These are phyloP conservation scores for Sebastes minor DNA, from an alignment of 2,797 vertebrate species.

Conservation along the genomic window DNA sequence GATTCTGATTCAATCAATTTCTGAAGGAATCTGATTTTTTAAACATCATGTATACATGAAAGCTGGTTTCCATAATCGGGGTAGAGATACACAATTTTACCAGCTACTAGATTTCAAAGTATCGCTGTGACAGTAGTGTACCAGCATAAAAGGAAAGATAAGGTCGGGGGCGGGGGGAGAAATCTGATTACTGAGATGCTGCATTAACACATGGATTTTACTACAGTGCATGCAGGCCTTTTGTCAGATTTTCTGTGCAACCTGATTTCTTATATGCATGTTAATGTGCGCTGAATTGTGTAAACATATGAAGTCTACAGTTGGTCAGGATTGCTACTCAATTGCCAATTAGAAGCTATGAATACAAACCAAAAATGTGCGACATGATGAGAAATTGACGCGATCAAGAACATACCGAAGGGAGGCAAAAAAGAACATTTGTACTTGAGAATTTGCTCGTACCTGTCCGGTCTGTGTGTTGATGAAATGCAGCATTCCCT, in stretches of 20 bases:
- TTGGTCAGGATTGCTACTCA: not conserved
- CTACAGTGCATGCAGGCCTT: not conserved
- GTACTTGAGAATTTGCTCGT: not conserved
- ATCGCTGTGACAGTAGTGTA: not conserved
- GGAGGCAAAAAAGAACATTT: not conserved
- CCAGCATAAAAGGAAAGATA: not conserved
- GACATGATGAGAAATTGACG: not conserved
- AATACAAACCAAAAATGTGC: not conserved
- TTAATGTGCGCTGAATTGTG: not conserved
- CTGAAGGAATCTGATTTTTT: not conserved
- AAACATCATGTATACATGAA: not conserved
- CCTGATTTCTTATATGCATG: not conserved
- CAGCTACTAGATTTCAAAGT: not conserved
- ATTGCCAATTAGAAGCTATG: not conserved
- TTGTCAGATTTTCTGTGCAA: not conserved
- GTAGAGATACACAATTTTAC: not conserved
- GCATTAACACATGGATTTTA: not conserved
- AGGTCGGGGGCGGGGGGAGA: too few species aligned
- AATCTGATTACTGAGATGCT: not conserved
- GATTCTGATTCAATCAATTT: not conserved
- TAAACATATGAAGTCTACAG: not conserved
- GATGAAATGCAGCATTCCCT: constrained; percentile 84
- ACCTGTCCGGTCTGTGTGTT: constrained; percentile 85
- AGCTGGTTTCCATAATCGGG: too few species aligned
- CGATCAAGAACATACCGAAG: not conserved